phyloP scores from a whole-genome alignment of 2,888 invertebrate genomes.

The Epinotia ramella region DNA sequence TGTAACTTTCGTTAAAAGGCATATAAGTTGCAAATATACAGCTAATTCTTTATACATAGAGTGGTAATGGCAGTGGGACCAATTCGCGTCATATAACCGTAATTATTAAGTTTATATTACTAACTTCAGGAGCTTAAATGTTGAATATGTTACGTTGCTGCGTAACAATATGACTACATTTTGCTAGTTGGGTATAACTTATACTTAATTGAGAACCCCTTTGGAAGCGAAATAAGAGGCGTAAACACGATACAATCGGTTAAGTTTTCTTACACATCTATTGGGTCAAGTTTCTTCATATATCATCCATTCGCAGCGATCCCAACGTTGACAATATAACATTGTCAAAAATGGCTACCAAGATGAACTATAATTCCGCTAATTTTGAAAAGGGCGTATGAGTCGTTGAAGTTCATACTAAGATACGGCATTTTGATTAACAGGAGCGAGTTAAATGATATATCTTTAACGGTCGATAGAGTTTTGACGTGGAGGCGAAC shows the following conservation, averaged over 20 bases:
- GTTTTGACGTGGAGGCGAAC: conserved; percentile 65
- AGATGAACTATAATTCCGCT: not conserved
- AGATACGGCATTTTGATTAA: not conserved
- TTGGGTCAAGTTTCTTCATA: conserved; percentile 24
- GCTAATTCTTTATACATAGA: too few species aligned
- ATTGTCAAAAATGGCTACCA: conserved; percentile 26
- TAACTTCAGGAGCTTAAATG: too few species aligned
- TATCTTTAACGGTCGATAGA: conserved; percentile 74
- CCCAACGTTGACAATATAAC: conserved; percentile 17
- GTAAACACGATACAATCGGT: conserved; percentile 2
- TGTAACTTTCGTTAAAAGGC: too few species aligned
- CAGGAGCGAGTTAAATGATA: conserved; percentile 61
- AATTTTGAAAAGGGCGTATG: conserved; percentile 1
- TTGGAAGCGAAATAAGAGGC: not conserved
- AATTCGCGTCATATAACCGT: too few species aligned
- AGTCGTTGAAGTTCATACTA: not conserved
- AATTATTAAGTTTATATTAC: too few species aligned
- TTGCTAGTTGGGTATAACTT: too few species aligned
- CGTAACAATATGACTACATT: too few species aligned
- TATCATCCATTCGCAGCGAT: conserved; percentile 10
- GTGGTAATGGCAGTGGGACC: too few species aligned
- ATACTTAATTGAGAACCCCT: too few species aligned
- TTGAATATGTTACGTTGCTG: too few species aligned
- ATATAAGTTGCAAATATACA: too few species aligned
- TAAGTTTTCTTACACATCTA: conserved; percentile 12